These are phyloP conservation scores for Tretioscincus oriximinensis DNA, from an alignment of 2,113 vertebrate genomes.

Conservation along the genomic window DNA sequence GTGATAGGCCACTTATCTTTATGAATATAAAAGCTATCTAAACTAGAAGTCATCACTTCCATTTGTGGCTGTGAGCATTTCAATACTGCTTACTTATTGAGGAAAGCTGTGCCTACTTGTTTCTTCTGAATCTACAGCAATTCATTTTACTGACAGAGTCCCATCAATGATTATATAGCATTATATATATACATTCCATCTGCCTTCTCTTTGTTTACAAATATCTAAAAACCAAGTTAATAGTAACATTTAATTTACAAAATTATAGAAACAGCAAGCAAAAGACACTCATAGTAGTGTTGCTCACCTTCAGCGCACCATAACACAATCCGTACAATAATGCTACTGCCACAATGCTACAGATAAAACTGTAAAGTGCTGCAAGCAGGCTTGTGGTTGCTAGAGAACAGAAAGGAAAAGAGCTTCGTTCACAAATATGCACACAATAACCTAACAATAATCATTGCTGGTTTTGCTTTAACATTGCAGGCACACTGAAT, in stretches of 20 bases:
- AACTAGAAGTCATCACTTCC: neutral
- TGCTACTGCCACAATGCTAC: constrained; percentile 91
- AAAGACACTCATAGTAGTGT: neutral
- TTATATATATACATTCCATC: neutral
- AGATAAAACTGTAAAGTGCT: constrained; percentile 91
- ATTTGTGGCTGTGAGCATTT: neutral
- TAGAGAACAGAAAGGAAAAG: constrained; percentile 48
- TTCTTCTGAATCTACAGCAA: neutral
- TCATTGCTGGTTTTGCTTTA: neutral
- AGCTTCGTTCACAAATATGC: neutral
- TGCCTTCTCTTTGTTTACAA: neutral
- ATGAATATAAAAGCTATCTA: neutral
- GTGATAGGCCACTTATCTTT: neutral
- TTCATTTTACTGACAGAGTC: neutral
- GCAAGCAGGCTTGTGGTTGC: constrained; percentile 95
- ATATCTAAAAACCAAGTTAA: neutral
- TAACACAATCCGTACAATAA: constrained; percentile 95
- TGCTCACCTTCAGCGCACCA: constrained; percentile 92
- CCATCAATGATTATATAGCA: neutral
- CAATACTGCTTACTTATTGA: neutral
- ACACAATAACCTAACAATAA: neutral
- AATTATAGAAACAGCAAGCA: neutral
- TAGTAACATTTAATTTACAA: neutral
- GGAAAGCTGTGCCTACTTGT: neutral
- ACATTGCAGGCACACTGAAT: neutral